Evolutionary conservation across 2,797 vertebrate genomes (phyloP).

Genomic region (Heliangelus exortis): DNA sequence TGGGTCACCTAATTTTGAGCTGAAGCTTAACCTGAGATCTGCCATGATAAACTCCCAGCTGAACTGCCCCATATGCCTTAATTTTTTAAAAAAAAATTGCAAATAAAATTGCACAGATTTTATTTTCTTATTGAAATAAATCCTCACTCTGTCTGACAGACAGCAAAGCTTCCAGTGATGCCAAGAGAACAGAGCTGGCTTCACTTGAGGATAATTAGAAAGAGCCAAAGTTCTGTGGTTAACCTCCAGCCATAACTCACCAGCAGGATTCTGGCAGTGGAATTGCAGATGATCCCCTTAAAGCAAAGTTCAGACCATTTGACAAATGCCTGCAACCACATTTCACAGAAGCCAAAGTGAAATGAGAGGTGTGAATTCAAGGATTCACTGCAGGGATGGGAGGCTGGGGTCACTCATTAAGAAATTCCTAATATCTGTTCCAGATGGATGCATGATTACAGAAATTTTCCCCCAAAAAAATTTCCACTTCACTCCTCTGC

Average conservation of each 20-base stretch:
- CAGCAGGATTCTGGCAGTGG: neutral
- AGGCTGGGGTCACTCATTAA: neutral
- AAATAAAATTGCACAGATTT: neutral
- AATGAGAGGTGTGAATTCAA: neutral
- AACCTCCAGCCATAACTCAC: neutral
- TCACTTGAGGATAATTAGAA: neutral
- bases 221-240: neutral
- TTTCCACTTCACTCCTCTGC: neutral
- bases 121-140: neutral
- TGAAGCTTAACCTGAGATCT: neutral
- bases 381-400: rapidly evolving
- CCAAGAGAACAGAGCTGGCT: neutral
- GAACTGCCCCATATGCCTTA: neutral
- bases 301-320: neutral
- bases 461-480: neutral
- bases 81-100: neutral
- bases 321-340: neutral
- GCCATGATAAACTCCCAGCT: neutral
- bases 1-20: neutral
- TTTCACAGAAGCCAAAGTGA: neutral
- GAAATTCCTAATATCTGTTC: neutral
- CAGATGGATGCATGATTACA: too few relatives aligned
- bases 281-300: neutral
- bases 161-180: neutral
- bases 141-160: neutral